phyloP scores from a whole-genome alignment of 64 coral and sea anemone species.

The Dendronephthya gigantea region DNA sequence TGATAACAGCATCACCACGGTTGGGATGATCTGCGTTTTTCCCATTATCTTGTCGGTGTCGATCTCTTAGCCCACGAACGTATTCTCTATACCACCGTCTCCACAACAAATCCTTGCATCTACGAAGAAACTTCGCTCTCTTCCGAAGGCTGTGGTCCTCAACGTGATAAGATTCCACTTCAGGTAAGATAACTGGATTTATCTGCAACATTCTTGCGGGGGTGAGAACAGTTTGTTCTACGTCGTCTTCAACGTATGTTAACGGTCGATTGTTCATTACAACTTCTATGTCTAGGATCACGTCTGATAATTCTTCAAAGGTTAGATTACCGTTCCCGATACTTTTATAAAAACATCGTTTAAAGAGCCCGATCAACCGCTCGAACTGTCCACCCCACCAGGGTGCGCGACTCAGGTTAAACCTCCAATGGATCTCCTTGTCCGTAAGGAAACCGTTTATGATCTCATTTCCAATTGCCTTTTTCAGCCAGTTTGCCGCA shows the following conservation, averaged over 20 bases:
- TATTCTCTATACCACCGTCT: neutral
- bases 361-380: neutral
- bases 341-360: conserved; percentile 20
- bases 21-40: too few species aligned
- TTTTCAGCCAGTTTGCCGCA: neutral
- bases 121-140: neutral
- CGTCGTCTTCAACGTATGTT: neutral
- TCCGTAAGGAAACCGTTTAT: neutral
- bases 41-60: too few species aligned
- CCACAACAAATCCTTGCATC: neutral
- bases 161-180: neutral
- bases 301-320: neutral
- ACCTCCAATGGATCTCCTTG: conserved; percentile 6
- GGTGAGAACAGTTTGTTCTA: neutral
- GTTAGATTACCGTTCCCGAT: conserved; percentile 9
- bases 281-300: neutral
- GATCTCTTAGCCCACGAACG: neutral
- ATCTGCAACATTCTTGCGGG: neutral
- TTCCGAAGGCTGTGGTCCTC: neutral
- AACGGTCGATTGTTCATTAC: neutral
- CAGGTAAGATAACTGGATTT: neutral
- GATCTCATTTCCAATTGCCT: neutral
- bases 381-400: conserved; percentile 28
- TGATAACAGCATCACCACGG: too few species aligned
- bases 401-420: conserved; percentile 21